phyloP scores from a whole-genome alignment of 2,797 vertebrate species.

The Dendrocincla tyrannina region DNA sequence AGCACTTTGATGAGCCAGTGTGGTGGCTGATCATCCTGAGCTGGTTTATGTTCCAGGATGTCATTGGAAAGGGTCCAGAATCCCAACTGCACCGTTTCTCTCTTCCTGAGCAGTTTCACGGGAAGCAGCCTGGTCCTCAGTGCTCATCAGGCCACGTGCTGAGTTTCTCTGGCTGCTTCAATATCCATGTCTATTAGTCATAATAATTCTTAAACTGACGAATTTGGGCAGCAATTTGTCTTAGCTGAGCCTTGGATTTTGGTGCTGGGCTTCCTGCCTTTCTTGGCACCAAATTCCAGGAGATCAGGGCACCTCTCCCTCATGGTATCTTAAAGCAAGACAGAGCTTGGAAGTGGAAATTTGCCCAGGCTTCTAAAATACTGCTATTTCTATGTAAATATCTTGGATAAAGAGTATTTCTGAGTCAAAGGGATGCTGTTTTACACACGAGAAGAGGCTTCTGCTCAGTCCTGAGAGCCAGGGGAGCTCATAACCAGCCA shows the following conservation, averaged over 20 bases:
- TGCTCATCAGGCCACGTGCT: neutral
- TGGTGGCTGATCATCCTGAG: neutral
- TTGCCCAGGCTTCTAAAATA: neutral
- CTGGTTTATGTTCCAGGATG: neutral
- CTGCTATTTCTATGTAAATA: neutral
- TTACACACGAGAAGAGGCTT: neutral
- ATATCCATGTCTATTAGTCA: accelerated
- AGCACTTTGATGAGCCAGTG: neutral
- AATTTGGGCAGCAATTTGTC: neutral
- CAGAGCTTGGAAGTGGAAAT: neutral
- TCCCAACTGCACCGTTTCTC: neutral
- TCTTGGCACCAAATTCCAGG: neutral
- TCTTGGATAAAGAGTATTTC: neutral
- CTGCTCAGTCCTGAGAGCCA: neutral
- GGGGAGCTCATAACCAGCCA: neutral
- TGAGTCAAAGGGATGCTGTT: neutral
- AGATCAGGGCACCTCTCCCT: neutral
- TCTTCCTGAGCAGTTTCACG: neutral
- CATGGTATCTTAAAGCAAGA: accelerated
- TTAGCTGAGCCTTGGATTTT: neutral
- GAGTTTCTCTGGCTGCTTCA: neutral
- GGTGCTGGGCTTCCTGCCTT: neutral
- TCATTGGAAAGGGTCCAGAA: neutral
- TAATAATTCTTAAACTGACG: neutral
- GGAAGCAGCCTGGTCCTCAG: neutral